A percentile compares a stretch with the other conserved stretches of the same genome.
phyloP scores from a whole-genome alignment of 2,113 vertebrate genomes.

The Oxyura jamaicensis region DNA sequence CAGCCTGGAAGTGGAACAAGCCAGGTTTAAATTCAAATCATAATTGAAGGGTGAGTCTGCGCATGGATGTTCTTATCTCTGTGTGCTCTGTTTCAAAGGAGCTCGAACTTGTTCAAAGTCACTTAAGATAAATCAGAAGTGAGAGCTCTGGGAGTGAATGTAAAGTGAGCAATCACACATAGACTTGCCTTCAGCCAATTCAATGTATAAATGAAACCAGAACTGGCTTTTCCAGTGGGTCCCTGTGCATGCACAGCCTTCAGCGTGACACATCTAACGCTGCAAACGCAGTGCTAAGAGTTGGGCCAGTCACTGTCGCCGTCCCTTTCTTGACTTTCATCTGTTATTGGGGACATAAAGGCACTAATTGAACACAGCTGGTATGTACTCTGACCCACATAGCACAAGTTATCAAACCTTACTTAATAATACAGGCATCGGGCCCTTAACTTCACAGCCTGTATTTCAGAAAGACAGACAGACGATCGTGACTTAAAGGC shows the following conservation, averaged over 20 bases:
- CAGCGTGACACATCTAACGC: neutral
- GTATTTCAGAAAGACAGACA: neutral
- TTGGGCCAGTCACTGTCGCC: neutral
- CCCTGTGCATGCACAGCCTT: neutral
- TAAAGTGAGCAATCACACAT: conserved; percentile 6
- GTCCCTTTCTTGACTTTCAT: neutral
- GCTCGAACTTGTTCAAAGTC: neutral
- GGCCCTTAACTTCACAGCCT: neutral
- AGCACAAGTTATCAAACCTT: neutral
- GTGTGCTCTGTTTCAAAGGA: neutral
- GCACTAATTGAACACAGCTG: neutral
- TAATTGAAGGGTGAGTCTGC: neutral
- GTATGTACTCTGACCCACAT: neutral
- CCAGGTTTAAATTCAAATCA: neutral
- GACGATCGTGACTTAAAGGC: neutral
- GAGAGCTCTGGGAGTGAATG: neutral
- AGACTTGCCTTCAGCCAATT: neutral
- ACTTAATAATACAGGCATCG: neutral
- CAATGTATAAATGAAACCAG: neutral
- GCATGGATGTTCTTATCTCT: conserved; percentile 7
- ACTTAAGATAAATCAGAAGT: neutral
- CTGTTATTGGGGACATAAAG: neutral
- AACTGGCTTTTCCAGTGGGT: neutral
- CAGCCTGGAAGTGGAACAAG: neutral
- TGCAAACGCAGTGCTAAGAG: neutral